A percentile compares a stretch with the other conserved stretches of the same genome.
phyloP scores from a whole-genome alignment of 2,797 vertebrate genomes.

The Typhlichthys eigenmanni region DNA sequence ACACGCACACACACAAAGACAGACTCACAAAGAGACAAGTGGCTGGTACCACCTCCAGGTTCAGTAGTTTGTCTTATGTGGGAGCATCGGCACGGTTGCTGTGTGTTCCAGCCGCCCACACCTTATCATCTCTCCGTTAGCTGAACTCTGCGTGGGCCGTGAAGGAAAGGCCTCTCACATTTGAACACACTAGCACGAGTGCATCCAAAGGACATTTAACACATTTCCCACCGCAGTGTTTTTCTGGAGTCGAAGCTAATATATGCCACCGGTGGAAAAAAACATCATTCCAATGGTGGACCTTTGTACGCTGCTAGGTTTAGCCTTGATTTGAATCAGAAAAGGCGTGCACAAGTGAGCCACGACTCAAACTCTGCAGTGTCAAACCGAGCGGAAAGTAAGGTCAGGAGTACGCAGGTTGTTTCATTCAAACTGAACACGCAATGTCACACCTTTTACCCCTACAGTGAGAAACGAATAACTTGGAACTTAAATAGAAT shows the following conservation, averaged over 20 bases:
- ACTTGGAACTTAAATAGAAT: too few species aligned
- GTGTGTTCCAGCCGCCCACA: constrained; percentile 29
- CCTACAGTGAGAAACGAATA: too few species aligned
- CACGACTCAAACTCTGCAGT: too few species aligned
- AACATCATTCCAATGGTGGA: too few species aligned
- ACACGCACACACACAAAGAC: background rate
- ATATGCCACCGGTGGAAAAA: too few species aligned
- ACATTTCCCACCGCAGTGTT: background rate
- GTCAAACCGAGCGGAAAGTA: too few species aligned
- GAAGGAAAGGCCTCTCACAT: background rate
- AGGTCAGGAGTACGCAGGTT: too few species aligned
- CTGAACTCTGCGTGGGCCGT: constrained; percentile 15
- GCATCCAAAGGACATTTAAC: background rate
- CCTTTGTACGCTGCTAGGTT: too few species aligned
- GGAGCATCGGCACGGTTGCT: constrained; percentile 25
- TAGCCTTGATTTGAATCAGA: too few species aligned
- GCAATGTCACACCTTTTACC: too few species aligned
- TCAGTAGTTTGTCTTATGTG: constrained; percentile 31
- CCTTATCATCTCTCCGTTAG: background rate
- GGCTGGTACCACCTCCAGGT: constrained; percentile 22
- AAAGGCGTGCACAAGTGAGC: too few species aligned
- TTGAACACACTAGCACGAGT: background rate
- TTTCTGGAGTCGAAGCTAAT: background rate
- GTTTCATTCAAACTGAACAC: too few species aligned
- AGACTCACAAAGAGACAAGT: background rate